Percentiles rank a stretch among this genome's conserved stretches.
Evolutionary conservation across 2,888 invertebrate genomes (phyloP).

Genomic region (Aethes cnicana): DNA sequence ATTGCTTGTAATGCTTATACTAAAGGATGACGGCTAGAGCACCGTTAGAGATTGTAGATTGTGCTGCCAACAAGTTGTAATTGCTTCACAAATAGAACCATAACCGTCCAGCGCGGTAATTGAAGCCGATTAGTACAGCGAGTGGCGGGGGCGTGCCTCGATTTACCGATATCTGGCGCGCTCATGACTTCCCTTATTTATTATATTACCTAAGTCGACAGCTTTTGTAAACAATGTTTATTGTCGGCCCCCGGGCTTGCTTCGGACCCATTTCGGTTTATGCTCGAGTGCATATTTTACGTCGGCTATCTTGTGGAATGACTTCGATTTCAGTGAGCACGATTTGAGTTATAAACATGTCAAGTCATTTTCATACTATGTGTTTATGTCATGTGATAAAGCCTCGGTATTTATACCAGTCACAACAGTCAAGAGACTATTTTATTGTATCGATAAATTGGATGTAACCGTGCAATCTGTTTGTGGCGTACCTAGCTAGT

Average conservation of each 20-base stretch:
- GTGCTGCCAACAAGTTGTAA: slow-evolving; percentile 15
- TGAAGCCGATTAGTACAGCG: slow-evolving; percentile 39
- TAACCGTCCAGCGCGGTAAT: slow-evolving; percentile 35
- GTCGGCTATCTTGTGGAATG: slow-evolving; percentile 16
- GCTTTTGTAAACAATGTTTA: slow-evolving; percentile 32
- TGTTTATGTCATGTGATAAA: no score
- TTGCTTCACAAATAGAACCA: slow-evolving; percentile 32
- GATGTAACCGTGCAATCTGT: background rate
- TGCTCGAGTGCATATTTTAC: slow-evolving; percentile 23
- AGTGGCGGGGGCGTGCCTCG: slow-evolving; percentile 32
- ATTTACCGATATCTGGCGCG: slow-evolving; percentile 32
- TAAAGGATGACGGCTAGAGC: background rate
- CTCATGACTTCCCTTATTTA: slow-evolving; percentile 31
- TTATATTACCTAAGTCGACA: slow-evolving; percentile 31
- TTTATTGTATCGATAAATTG: no score
- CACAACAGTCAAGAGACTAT: no score
- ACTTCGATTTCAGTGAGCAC: slow-evolving; percentile 16
- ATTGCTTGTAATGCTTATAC: no score
- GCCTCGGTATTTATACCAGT: no score
- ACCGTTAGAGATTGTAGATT: slow-evolving; percentile 13
- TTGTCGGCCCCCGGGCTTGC: slow-evolving; percentile 26
- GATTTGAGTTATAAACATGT: slow-evolving; percentile 14
- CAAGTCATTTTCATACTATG: no score
- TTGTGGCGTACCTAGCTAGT: background rate
- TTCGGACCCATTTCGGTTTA: slow-evolving; percentile 20